phyloP scores from a whole-genome alignment of 2,113 vertebrate species.

The Melanerpes formicivorus region DNA sequence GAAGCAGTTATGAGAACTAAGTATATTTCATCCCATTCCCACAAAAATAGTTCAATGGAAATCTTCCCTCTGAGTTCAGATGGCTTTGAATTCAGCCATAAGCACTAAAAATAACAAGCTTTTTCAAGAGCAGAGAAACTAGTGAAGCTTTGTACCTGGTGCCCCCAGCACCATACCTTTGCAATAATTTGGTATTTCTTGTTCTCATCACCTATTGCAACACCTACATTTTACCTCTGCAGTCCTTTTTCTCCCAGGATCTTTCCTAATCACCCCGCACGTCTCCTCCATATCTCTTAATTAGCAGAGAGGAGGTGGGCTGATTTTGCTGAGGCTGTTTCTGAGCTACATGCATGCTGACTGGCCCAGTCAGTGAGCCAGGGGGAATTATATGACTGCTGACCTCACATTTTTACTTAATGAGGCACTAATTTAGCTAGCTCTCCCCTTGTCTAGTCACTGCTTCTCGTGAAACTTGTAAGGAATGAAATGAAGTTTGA shows the following conservation, averaged over 20 bases:
- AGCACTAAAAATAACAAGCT: slow-evolving; percentile 58
- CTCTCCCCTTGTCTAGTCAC: slow-evolving; percentile 46
- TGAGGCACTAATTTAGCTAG: slow-evolving; percentile 57
- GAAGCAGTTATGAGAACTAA: neutral
- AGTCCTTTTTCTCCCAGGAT: neutral
- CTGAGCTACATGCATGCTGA: neutral
- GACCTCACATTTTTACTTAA: slow-evolving; percentile 66
- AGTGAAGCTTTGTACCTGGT: slow-evolving; percentile 24
- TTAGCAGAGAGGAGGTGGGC: slow-evolving; percentile 1
- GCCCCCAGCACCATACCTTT: neutral
- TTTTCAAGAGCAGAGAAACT: slow-evolving; percentile 36
- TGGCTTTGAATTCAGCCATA: slow-evolving; percentile 36
- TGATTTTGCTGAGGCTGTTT: slow-evolving; percentile 35
- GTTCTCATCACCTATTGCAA: neutral
- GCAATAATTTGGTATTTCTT: slow-evolving; percentile 6
- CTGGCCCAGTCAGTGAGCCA: neutral
- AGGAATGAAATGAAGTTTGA: slow-evolving; percentile 45
- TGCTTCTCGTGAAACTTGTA: slow-evolving; percentile 35
- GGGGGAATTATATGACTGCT: slow-evolving; percentile 54
- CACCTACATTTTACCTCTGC: neutral
- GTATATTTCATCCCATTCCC: slow-evolving; percentile 12
- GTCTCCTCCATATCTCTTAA: slow-evolving; percentile 2
- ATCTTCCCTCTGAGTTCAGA: slow-evolving; percentile 16
- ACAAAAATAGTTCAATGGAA: slow-evolving; percentile 53
- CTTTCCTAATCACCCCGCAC: slow-evolving; percentile 13